These are phyloP conservation scores for Sinocyclocheilus maitianheensis DNA, from an alignment of 2,113 vertebrate species.

Conservation along the genomic window DNA sequence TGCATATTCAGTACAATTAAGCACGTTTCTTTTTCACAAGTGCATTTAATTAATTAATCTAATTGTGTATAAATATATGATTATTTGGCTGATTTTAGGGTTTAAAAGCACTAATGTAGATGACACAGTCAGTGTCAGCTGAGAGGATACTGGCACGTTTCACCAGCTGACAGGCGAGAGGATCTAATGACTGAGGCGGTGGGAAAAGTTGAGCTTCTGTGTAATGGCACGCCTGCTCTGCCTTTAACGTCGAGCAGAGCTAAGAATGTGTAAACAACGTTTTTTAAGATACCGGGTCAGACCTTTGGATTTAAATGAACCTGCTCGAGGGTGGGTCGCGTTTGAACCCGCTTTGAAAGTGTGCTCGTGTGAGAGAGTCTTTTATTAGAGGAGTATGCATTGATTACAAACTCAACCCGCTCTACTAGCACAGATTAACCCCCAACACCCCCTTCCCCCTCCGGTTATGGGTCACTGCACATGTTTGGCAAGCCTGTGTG, in stretches of 20 bases:
- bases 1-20: neutral
- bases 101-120: neutral
- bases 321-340: conserved; percentile 5
- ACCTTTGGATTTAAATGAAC: conserved; percentile 33
- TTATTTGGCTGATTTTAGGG: neutral
- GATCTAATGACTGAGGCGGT: neutral
- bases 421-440: conserved; percentile 56
- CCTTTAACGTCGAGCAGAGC: neutral
- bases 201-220: neutral
- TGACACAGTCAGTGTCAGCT: neutral
- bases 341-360: conserved; percentile 1
- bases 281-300: conserved; percentile 12
- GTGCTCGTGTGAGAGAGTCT: conserved; percentile 44
- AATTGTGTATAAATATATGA: neutral
- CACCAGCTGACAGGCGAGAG: neutral
- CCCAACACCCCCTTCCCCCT: neutral
- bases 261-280: conserved; percentile 27
- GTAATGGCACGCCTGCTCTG: conserved; percentile 30
- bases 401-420: conserved; percentile 54
- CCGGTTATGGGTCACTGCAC: conserved; percentile 27
- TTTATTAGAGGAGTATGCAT: conserved; percentile 61
- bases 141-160: neutral
- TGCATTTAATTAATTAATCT: neutral
- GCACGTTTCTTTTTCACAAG: neutral
- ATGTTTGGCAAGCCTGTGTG: conserved; percentile 16